Base-by-base conservation (phyloP, 2,113 vertebrate genomes). In the Salvelinus fontinalis region DNA sequence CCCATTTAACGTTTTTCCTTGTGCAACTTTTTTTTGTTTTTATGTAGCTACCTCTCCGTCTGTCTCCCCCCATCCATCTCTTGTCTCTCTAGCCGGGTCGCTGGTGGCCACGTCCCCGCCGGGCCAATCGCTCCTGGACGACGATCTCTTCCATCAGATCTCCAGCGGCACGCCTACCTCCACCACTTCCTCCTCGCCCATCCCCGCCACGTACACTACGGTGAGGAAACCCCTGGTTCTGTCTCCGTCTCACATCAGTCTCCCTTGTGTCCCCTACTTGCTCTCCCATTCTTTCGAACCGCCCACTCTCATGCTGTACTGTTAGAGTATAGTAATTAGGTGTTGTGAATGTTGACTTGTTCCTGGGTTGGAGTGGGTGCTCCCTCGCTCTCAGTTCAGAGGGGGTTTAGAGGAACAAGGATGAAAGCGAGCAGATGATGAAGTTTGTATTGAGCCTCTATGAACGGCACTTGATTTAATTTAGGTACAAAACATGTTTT, bases 111-210 rank as follows among this genome's bases (percentile, higher is more conserved):
- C 95, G 54, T 97, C 96, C 76, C 96, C 96, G 0, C 93, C 95
- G 12, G 93, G 94, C 79, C 90, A 94, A 88, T 96, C 94, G 39
- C 91, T 94, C 84, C 84, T 94, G 89, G 96, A 97, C 85, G 96
- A 97, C 1, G 96, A 97, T 86, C 92, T 96, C 89, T 97, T 97
- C 91, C 95, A 20, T 8, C 59, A 94, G 84, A 93, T 95, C 89
- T 97, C 95, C n/a, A 97, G 95, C 92, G 96, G 95, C 90, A 97
- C 95, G 0, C 95, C 95, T 48, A 96, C 95, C 75, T 96, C 96
- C 20, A 97, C 96, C 83, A 97, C 96, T 27, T 97, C 95, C 3
- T 96, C 95, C 26, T 96, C 96, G 0, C 96, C 96, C 64, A 95
- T 95, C 72, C 96, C 96, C 0, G 95, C 95, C 83, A 95, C 95